Percentiles rank a stretch among this genome's conserved stretches.
phyloP scores from a whole-genome alignment of 1,140 invertebrate genomes.

The Drosophila arawakana region DNA sequence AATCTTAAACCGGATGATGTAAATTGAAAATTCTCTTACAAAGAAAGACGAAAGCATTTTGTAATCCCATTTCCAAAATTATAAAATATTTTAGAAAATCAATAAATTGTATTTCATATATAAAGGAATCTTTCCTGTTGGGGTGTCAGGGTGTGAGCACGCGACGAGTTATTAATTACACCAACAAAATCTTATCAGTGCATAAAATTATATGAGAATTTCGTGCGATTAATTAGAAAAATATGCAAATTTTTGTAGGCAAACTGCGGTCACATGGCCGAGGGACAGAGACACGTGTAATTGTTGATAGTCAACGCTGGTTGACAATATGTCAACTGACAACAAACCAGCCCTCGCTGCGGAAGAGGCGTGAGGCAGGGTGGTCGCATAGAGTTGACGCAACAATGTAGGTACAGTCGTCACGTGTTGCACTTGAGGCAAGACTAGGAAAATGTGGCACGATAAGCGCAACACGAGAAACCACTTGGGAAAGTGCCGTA shows the following conservation, averaged over 20 bases:
- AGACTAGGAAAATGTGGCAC: conserved; percentile 18
- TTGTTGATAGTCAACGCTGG: conserved; percentile 70
- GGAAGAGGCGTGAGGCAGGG: conserved; percentile 13
- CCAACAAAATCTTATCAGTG: conserved; percentile 64
- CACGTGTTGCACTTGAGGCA: conserved; percentile 70
- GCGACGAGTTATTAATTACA: conserved; percentile 76
- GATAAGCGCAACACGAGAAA: conserved; percentile 77
- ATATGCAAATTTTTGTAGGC: conserved; percentile 68
- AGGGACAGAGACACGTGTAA: conserved; percentile 75
- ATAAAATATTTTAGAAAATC: no score
- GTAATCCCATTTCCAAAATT: no score
- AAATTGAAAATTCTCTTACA: conserved; percentile 27
- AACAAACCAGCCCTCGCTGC: conserved; percentile 41
- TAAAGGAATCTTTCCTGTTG: background rate
- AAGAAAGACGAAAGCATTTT: no score
- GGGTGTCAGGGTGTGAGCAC: conserved; percentile 62
- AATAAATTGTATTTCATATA: background rate
- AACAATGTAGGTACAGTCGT: conserved; percentile 57
- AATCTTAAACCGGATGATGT: conserved; percentile 29
- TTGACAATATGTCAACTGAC: conserved; percentile 80
- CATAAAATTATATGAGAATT: conserved; percentile 63
- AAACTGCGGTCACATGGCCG: conserved; percentile 47
- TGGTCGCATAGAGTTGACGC: background rate
- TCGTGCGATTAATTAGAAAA: conserved; percentile 79
- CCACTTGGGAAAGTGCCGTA: conserved; percentile 79